Conservation (phyloP, 2,888 invertebrate species). For the Patella pellucida region DNA sequence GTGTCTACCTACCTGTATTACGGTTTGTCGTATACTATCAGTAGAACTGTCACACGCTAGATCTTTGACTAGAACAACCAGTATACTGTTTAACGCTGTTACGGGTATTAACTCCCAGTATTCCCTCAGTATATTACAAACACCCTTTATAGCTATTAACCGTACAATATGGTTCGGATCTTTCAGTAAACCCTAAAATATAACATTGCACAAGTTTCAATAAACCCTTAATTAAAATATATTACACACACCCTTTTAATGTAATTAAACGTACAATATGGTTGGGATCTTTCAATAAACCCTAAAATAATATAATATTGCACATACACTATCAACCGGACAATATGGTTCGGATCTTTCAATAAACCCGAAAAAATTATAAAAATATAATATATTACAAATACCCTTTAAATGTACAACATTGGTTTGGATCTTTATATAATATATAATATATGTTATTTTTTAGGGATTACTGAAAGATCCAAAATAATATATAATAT, state of each 20-base stretch:
- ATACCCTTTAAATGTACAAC: no score
- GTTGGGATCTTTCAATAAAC: conserved; percentile 56
- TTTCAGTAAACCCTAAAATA: conserved; percentile 51
- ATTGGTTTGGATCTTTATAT: no score
- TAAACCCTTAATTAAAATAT: conserved; percentile 42
- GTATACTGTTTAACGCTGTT: conserved; percentile 58
- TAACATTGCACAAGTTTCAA: no score
- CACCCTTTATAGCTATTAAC: conserved; percentile 54
- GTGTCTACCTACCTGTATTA: conserved; percentile 56
- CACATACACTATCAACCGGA: no score
- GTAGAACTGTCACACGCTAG: conserved; percentile 65
- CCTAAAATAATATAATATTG: conserved; percentile 40
- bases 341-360: no score
- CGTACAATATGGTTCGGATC: conserved; percentile 58
- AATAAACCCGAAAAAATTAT: no score
- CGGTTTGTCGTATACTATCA: conserved; percentile 65
- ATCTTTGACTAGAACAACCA: conserved; percentile 60
- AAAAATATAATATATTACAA: conserved; percentile 58
- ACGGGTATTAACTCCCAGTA: conserved; percentile 68
- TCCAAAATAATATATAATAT: no score
- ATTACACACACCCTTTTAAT: conserved; percentile 57
- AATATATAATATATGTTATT: no score
- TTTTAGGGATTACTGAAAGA: no score
- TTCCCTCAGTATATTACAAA: conserved; percentile 56
- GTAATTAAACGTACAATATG: conserved; percentile 49